phyloP scores from a whole-genome alignment of 2,888 invertebrate species.

The Sycophila texana region DNA sequence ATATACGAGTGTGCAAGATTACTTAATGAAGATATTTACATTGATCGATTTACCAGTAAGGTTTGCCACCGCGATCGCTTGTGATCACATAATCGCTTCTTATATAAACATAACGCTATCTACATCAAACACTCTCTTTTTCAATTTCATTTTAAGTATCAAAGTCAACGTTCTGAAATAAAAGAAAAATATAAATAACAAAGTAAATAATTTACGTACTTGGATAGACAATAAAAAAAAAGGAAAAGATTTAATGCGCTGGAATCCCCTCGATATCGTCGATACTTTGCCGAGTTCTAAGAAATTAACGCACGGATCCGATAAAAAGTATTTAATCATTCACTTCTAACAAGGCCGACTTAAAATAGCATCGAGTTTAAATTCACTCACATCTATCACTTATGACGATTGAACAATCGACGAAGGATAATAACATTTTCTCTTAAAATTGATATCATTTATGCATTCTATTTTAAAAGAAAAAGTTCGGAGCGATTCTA shows the following conservation, averaged over 20 bases:
- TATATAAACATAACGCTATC: slow-evolving; percentile 61
- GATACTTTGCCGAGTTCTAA: slow-evolving; percentile 1
- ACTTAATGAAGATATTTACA: slow-evolving; percentile 71
- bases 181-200: slow-evolving; percentile 55
- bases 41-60: slow-evolving; percentile 60
- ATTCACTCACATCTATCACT: slow-evolving; percentile 46
- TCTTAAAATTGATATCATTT: slow-evolving; percentile 11
- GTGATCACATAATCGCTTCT: slow-evolving; percentile 56
- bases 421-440: slow-evolving; percentile 16
- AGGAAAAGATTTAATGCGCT: slow-evolving; percentile 28
- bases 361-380: slow-evolving; percentile 47
- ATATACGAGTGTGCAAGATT: slow-evolving; percentile 66
- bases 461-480: slow-evolving; percentile 16
- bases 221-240: slow-evolving; percentile 44
- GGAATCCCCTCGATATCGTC: too few species aligned
- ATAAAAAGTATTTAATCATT: slow-evolving; percentile 44
- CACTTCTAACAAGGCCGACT: slow-evolving; percentile 38
- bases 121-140: slow-evolving; percentile 61
- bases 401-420: slow-evolving; percentile 20
- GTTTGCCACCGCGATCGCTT: slow-evolving; percentile 60
- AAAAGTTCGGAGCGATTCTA: slow-evolving; percentile 22
- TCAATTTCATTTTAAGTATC: slow-evolving; percentile 53
- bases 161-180: slow-evolving; percentile 52
- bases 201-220: slow-evolving; percentile 50
- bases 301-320: slow-evolving; percentile 29